phyloP scores from a whole-genome alignment of 2,888 invertebrate genomes.

The Drosophila mercatorum region DNA sequence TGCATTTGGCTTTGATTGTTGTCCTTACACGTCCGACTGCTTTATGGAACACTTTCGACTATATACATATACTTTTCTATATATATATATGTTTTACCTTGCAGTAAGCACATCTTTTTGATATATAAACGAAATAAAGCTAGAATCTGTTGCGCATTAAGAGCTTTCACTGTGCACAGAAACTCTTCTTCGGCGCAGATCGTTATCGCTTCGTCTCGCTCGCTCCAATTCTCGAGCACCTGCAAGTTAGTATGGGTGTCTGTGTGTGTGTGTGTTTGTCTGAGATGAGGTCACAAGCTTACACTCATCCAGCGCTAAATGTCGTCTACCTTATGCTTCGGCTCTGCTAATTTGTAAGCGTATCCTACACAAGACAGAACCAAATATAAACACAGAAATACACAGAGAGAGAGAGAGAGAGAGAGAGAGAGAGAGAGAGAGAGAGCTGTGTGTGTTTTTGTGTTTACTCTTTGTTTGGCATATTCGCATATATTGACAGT shows the following conservation, averaged over 20 bases:
- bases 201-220: constrained; percentile 16
- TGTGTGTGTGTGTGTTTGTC: constrained; percentile 10
- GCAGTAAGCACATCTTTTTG: background rate
- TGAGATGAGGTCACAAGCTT: constrained; percentile 65
- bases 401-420: constrained; percentile 3
- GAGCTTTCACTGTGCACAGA: constrained; percentile 7
- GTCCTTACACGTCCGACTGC: constrained; percentile 40
- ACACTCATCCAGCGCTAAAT: constrained; percentile 50
- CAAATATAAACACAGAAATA: constrained; percentile 15
- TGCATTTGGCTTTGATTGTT: constrained; percentile 39
- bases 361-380: constrained; percentile 42
- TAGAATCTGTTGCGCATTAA: background rate
- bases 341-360: constrained; percentile 66
- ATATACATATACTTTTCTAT: background rate
- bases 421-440: too few species aligned
- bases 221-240: constrained; percentile 24
- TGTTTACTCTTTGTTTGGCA: constrained; percentile 55
- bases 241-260: constrained; percentile 17
- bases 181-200: constrained; percentile 18
- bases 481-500: constrained; percentile 59
- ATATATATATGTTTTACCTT: constrained; percentile 10
- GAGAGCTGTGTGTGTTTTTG: constrained; percentile 33
- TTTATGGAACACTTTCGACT: constrained; percentile 37
- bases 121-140: background rate
- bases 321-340: constrained; percentile 65